These are phyloP conservation scores for Salmo trutta DNA, from an alignment of 2,797 vertebrate genomes.

Conservation along the genomic window DNA sequence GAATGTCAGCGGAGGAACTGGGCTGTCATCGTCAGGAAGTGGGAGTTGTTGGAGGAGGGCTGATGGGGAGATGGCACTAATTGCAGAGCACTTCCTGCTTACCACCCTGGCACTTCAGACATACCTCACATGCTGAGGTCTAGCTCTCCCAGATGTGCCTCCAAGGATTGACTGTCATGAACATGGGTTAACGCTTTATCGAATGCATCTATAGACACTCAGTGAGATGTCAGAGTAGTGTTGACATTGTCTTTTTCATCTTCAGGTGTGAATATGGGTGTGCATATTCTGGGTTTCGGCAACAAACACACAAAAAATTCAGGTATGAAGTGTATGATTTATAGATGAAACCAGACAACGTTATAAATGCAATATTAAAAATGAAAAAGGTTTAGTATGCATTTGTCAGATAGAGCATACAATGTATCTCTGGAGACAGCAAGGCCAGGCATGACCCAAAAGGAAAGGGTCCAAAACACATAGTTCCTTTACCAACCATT, in stretches of 20 bases:
- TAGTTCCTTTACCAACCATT: background rate
- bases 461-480: background rate
- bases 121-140: slow-evolving; percentile 73
- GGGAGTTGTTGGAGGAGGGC: slow-evolving; percentile 68
- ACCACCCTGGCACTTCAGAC: slow-evolving; percentile 75
- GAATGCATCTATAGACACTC: background rate
- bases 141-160: slow-evolving; percentile 1
- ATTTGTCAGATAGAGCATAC: background rate
- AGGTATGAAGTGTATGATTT: too few relatives aligned
- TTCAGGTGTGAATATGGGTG: too few relatives aligned
- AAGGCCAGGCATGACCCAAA: background rate
- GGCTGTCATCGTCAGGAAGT: slow-evolving; percentile 81
- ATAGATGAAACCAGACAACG: too few relatives aligned
- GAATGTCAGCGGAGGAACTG: slow-evolving; percentile 74
- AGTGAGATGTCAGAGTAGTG: background rate
- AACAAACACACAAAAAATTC: too few relatives aligned
- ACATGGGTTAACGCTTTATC: background rate
- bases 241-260: background rate
- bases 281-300: too few relatives aligned
- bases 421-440: too few relatives aligned
- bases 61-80: slow-evolving; percentile 78
- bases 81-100: slow-evolving; percentile 73
- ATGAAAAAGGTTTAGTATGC: background rate
- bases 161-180: background rate
- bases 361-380: too few relatives aligned